These are phyloP conservation scores for Periophthalmus magnuspinnatus DNA, from an alignment of 2,797 vertebrate species.

Conservation along the genomic window DNA sequence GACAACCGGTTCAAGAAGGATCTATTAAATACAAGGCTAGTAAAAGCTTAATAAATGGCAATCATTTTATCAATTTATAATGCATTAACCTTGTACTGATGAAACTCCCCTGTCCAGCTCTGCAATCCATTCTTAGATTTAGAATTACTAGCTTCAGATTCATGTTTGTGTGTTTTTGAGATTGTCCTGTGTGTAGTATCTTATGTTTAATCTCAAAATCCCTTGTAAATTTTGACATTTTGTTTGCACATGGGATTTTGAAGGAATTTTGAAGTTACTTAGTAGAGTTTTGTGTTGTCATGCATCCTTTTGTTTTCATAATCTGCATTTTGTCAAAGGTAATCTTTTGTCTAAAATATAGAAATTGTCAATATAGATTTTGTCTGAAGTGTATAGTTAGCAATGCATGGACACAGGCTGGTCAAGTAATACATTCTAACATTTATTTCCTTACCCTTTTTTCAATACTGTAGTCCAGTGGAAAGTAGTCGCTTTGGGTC, in stretches of 20 bases:
- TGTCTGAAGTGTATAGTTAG: not conserved
- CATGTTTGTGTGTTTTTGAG: constrained; percentile 9
- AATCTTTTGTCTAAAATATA: not conserved
- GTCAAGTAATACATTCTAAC: constrained; percentile 22
- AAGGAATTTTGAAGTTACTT: not conserved
- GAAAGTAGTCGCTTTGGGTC: constrained; percentile 93
- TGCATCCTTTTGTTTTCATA: not conserved
- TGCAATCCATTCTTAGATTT: constrained; percentile 53
- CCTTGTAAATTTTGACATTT: constrained; percentile 17
- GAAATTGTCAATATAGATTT: not conserved
- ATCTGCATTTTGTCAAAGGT: not conserved
- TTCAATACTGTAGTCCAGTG: constrained; percentile 82
- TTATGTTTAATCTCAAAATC: constrained; percentile 46
- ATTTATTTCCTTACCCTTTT: constrained; percentile 45
- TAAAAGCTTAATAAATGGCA: constrained; percentile 92
- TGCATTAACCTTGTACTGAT: constrained; percentile 66
- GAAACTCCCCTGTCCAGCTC: constrained; percentile 60
- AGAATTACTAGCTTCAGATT: constrained; percentile 14
- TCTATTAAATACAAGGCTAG: constrained; percentile 90
- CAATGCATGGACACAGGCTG: not conserved
- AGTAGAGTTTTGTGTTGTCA: not conserved
- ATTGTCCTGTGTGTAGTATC: constrained; percentile 14
- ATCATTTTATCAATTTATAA: constrained; percentile 84
- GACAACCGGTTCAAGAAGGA: constrained; percentile 76
- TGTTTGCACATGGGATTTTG: not conserved